phyloP scores from a whole-genome alignment of 2,888 invertebrate species.

The Euplexia lucipara region DNA sequence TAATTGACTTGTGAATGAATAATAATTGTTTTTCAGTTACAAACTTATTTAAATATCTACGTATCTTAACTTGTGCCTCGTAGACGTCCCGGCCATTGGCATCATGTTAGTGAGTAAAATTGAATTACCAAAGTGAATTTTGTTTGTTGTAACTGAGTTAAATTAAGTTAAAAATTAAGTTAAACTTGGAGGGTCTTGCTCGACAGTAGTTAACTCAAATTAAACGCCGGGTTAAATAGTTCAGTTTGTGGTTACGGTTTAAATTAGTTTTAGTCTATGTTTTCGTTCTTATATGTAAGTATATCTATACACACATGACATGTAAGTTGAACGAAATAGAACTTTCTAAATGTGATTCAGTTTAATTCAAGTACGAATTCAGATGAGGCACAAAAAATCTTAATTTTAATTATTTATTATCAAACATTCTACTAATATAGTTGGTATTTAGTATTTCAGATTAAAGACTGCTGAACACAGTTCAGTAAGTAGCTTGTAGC shows the following conservation, averaged over 20 bases:
- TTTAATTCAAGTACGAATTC: not conserved
- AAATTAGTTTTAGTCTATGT: conserved; percentile 48
- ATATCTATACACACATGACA: too few relatives aligned
- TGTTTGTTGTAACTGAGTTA: conserved; percentile 52
- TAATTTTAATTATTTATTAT: not conserved
- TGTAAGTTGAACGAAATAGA: not conserved
- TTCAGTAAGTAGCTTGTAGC: too few relatives aligned
- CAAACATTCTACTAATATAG: not conserved
- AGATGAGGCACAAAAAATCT: not conserved
- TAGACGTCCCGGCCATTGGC: conserved; percentile 1
- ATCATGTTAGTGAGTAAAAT: conserved; percentile 40
- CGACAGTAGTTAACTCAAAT: conserved; percentile 56
- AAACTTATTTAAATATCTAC: not conserved
- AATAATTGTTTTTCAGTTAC: too few relatives aligned
- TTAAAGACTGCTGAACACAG: not conserved
- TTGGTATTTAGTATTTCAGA: not conserved
- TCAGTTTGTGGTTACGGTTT: conserved; percentile 45
- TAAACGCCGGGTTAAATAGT: conserved; percentile 42
- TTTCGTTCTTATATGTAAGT: conserved; percentile 16
- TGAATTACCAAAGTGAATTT: conserved; percentile 51
- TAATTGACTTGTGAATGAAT: too few relatives aligned
- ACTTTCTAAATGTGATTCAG: not conserved
- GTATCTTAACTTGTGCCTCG: not conserved
- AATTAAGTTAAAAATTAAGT: conserved; percentile 63
- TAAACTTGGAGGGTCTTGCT: conserved; percentile 46